Evolutionary conservation across 2,797 vertebrate species (phyloP), one percentile per base, ranked within the genome.

Genomic region (Trematomus bernacchii): DNA sequence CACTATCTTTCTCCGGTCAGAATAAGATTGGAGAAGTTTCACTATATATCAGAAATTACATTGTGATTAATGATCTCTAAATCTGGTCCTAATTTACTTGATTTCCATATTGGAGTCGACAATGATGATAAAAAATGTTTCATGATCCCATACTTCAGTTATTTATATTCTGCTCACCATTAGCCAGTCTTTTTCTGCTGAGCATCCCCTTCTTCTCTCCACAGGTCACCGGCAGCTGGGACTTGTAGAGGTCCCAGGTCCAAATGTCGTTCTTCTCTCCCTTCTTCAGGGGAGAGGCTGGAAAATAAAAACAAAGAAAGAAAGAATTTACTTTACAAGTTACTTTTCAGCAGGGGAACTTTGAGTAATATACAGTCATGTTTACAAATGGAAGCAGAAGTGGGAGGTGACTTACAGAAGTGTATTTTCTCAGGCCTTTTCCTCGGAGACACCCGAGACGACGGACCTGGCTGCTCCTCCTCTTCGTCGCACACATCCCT

Each of bases 211-310:
- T 0, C 66, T 58, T 2, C 0, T 52, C 0, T 44, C 92, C 94
- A 80, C 95, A 96, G 1, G 66, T 93, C 66, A 95, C 91, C 6
- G 90, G 93, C 0, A 95, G 77, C 30, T 80, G 78, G 14, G 0
- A 21, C 81, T 90, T 91, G 65, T 73, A 93, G 0, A 93, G 0
- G 2, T 71, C 33, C 90, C 81, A 95, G 0, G 0, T 92, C 93
- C 92, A 94, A 21, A 94, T 84, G 1, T 87, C 76, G 0, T 3
- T 46, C 3, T 67, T 78, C 33, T 86, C 73, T 62, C 89, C 92
- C 18, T 82, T 92, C 65, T 86, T 94, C 37, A 89, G 6, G 0
- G 88, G 83, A 66, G 91, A 63, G 6, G 51, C 95, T 96, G 77
- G 3, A 19, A 68, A 66, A 61, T 19, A 15, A 37, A 37, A n/a